Base-by-base conservation (phyloP, 2,113 vertebrate genomes). In the Thermophis baileyi region DNA sequence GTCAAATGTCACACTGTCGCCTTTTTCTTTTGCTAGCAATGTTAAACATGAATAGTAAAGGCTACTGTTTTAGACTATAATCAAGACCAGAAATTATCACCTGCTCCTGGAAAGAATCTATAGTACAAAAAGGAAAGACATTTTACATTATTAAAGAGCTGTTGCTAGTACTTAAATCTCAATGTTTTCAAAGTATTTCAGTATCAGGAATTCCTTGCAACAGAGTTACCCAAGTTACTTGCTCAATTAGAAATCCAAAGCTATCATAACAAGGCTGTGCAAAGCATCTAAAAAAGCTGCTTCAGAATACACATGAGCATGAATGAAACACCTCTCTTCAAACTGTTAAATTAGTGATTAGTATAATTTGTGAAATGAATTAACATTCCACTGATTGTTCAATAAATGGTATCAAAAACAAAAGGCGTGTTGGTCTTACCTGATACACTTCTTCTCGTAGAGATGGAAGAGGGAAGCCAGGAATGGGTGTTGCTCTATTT, bases 1-100 rank as follows among this genome's bases (percentile, higher is more conserved):
- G 0, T 0, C 81, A 94, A 87, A 92, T 3, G 60, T 85, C 0
- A 0, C 0, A 0, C n/a, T 87, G 81, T 87, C 18, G 0, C 35
- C n/a, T 81, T 81, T 81, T 74, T 46, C 18, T 47, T 92, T 54
- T n/a, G n/a, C 27, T 69, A 89, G 4, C 47, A 92, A 40, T 60
- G 30, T 86, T 86, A 86, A 90, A 90, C 51, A 85, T 3, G 18
- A 85, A 86, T 10, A 54, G 1, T 1, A 69, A 88, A 91, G 50
- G 40, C 10, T 54, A 3, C 22, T 91, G 25, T 86, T 35, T 44
- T 16, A 49, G 7, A 87, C 7, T 57, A 44, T 30, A 14, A 11
- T 20, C 30, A 11, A 44, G 27, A 57, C 8, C 40, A 81, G 35
- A 87, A 25, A 11, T 50, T 81, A 7, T 50, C 85, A 87, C 20